Conservation (phyloP, 2,113 vertebrate species). For the Bujurquina vittata region DNA sequence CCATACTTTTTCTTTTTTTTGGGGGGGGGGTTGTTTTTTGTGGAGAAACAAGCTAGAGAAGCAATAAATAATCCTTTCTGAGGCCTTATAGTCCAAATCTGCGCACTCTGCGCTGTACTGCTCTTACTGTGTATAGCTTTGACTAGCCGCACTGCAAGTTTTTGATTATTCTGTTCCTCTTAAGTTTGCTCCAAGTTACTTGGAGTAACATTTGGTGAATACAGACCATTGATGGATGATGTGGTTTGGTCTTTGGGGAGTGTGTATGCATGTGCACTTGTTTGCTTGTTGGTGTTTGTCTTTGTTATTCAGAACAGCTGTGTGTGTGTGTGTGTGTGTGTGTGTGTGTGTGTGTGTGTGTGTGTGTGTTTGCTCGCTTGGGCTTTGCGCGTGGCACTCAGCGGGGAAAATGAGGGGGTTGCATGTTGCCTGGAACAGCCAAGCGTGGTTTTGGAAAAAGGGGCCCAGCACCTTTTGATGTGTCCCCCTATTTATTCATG, state of each 20-base stretch:
- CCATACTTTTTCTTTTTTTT: not conserved
- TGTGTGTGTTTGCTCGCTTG: not conserved
- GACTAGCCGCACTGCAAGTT: conserved; percentile 15
- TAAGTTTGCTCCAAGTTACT: conserved; percentile 45
- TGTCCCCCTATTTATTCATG: conserved; percentile 59
- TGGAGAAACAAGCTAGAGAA: not conserved
- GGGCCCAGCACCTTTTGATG: conserved; percentile 64
- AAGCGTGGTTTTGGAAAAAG: conserved; percentile 40
- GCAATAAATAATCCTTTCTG: conserved; percentile 16
- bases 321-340: not conserved
- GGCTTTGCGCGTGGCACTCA: conserved; percentile 35
- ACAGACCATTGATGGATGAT: conserved; percentile 50
- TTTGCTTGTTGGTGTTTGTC: conserved; percentile 38
- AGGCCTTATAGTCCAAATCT: not conserved
- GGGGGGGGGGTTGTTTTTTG: not conserved
- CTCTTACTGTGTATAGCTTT: not conserved
- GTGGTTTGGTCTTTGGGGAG: conserved; percentile 46
- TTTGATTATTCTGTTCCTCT: conserved; percentile 42
- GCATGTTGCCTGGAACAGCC: conserved; percentile 48
- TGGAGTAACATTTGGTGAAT: conserved; percentile 29
- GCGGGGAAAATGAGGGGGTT: conserved; percentile 56
- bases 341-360: not conserved
- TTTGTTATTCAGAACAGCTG: conserved; percentile 20
- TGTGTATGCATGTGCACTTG: conserved; percentile 23
- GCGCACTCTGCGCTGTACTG: not conserved